These are phyloP conservation scores for Nudaria mundana DNA, from an alignment of 2,888 invertebrate genomes.

Conservation along the genomic window DNA sequence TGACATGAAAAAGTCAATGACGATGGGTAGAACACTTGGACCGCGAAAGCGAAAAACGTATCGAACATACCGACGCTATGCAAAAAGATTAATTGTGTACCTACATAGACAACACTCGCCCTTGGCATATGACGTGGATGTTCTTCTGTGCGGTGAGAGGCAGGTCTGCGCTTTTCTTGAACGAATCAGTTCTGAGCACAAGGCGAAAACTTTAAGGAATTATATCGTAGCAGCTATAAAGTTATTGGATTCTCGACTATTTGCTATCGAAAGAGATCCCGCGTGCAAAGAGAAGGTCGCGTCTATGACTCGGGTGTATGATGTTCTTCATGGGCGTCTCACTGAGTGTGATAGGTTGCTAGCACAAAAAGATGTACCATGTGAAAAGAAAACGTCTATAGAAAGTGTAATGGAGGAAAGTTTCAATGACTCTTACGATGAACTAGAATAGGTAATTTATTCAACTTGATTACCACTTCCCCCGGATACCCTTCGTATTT, in stretches of 20 bases:
- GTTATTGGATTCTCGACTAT: constrained; percentile 70
- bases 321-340: constrained; percentile 66
- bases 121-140: constrained; percentile 74
- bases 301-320: constrained; percentile 74
- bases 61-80: constrained; percentile 73
- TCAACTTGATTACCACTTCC: constrained; percentile 1
- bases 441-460: constrained; percentile 48
- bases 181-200: constrained; percentile 70
- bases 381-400: constrained; percentile 50
- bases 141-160: constrained; percentile 70
- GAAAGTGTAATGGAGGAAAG: constrained; percentile 63
- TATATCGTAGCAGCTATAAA: constrained; percentile 78
- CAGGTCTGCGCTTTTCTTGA: constrained; percentile 75
- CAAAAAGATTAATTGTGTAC: constrained; percentile 71
- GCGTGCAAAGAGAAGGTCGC: constrained; percentile 75
- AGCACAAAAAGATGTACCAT: constrained; percentile 56
- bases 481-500: constrained; percentile 18
- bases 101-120: constrained; percentile 76
- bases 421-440: constrained; percentile 65
- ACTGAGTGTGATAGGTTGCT: constrained; percentile 70
- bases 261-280: constrained; percentile 75
- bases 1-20: constrained; percentile 80
- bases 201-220: constrained; percentile 73
- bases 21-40: constrained; percentile 71
- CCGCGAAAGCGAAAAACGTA: constrained; percentile 73